phyloP scores from a whole-genome alignment of 2,113 vertebrate species.

The Tenrec ecaudatus region DNA sequence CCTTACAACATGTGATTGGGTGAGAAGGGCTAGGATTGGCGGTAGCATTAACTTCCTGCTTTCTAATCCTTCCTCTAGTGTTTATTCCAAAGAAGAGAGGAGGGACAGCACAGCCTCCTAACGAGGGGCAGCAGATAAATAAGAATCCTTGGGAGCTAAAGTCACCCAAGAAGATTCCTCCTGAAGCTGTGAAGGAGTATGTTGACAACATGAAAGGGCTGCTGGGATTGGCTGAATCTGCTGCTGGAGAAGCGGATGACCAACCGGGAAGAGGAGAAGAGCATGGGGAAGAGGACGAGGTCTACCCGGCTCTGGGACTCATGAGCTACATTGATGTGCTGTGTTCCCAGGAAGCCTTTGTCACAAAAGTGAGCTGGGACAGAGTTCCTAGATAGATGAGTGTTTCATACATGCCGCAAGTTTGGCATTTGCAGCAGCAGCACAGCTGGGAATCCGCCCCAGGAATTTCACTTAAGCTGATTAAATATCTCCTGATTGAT shows the following conservation, averaged over 20 bases:
- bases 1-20: background rate
- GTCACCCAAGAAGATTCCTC: background rate
- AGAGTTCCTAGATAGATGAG: background rate
- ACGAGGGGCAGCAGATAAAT: background rate
- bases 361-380: slow-evolving; percentile 71
- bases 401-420: background rate
- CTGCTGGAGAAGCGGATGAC: background rate
- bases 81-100: background rate
- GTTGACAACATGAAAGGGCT: slow-evolving; percentile 69
- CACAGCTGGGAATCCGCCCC: background rate
- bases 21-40: too few species aligned
- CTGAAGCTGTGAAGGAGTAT: slow-evolving; percentile 62
- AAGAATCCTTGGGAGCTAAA: background rate
- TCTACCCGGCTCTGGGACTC: background rate
- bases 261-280: background rate
- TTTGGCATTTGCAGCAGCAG: too few species aligned
- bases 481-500: too few species aligned
- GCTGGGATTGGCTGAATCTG: background rate
- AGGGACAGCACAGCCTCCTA: background rate
- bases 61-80: background rate
- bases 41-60: background rate
- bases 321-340: slow-evolving; percentile 78
- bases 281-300: background rate
- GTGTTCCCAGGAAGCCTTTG: slow-evolving; percentile 74
- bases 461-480: background rate